Conservation (phyloP, 2,797 vertebrate genomes). For the Netta rufina region DNA sequence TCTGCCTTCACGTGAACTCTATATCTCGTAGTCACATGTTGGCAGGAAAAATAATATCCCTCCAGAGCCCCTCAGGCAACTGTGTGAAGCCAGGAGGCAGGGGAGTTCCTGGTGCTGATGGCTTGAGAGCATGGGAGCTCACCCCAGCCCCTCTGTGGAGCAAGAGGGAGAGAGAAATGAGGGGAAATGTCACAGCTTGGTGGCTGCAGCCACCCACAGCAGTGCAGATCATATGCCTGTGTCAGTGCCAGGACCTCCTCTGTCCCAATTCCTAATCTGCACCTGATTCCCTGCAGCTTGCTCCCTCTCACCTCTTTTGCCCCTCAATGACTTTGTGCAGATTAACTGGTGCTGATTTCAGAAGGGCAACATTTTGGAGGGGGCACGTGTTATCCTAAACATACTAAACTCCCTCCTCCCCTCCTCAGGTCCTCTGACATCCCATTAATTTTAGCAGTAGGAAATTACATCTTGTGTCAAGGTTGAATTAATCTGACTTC, state of each 20-base stretch:
- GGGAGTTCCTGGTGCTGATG: background rate
- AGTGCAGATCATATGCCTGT: background rate
- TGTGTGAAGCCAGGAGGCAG: accelerated
- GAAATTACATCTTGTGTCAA: background rate
- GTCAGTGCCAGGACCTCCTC: background rate
- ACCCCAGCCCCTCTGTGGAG: background rate
- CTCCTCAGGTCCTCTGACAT: background rate
- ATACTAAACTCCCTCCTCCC: background rate
- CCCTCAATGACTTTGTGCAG: background rate
- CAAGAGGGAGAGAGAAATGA: background rate
- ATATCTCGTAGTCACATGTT: background rate
- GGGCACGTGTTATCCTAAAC: background rate
- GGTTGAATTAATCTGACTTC: background rate
- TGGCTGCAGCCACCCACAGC: background rate
- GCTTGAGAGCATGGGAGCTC: accelerated
- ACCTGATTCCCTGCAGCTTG: background rate
- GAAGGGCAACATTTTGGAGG: background rate
- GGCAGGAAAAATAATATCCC: background rate
- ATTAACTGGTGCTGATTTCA: background rate
- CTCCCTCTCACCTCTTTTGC: accelerated
- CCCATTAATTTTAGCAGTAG: background rate
- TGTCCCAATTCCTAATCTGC: background rate
- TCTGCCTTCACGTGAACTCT: background rate
- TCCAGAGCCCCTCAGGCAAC: accelerated
- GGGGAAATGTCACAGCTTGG: background rate